A percentile compares a stretch with the other conserved stretches of the same genome.
Evolutionary conservation across 1,140 invertebrate species (phyloP).

Genomic region (Drosophila tsacasi): DNA sequence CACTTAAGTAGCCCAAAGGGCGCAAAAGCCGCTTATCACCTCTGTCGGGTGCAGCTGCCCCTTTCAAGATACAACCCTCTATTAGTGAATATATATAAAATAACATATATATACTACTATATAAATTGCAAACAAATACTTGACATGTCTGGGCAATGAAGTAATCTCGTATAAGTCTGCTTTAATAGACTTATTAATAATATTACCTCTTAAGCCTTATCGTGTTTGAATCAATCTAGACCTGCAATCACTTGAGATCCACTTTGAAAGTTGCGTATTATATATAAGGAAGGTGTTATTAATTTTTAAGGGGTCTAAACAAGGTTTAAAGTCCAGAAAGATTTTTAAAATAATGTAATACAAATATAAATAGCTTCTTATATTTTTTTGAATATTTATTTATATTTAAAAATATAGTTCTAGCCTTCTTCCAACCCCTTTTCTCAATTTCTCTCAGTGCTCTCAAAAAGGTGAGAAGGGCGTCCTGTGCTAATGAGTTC

Average conservation of each 20-base stretch:
- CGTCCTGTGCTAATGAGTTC: conserved; percentile 58
- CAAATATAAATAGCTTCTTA: not conserved
- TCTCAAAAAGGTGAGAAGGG: conserved; percentile 24
- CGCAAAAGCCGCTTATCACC: conserved; percentile 69
- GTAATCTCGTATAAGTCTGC: not conserved
- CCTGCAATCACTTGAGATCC: not conserved
- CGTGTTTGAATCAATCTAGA: not conserved
- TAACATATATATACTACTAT: not conserved
- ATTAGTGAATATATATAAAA: not conserved
- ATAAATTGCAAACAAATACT: conserved; percentile 1
- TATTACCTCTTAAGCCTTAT: conserved; percentile 10
- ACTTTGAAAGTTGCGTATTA: not conserved
- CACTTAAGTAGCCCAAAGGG: conserved; percentile 61
- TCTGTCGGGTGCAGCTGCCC: conserved; percentile 48
- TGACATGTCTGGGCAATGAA: conserved; percentile 4
- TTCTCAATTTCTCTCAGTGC: conserved; percentile 1
- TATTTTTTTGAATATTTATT: not conserved
- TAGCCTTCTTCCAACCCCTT: not conserved
- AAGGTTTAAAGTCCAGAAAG: not conserved
- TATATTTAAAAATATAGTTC: no score
- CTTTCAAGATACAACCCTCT: conserved; percentile 61
- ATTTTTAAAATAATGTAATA: not conserved
- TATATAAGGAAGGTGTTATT: not conserved
- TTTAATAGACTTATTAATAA: conserved; percentile 7
- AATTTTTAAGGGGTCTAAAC: not conserved